Percentiles rank a stretch among this genome's conserved stretches.
Evolutionary conservation across 2,113 vertebrate genomes (phyloP).

Genomic region (Tenrec ecaudatus): DNA sequence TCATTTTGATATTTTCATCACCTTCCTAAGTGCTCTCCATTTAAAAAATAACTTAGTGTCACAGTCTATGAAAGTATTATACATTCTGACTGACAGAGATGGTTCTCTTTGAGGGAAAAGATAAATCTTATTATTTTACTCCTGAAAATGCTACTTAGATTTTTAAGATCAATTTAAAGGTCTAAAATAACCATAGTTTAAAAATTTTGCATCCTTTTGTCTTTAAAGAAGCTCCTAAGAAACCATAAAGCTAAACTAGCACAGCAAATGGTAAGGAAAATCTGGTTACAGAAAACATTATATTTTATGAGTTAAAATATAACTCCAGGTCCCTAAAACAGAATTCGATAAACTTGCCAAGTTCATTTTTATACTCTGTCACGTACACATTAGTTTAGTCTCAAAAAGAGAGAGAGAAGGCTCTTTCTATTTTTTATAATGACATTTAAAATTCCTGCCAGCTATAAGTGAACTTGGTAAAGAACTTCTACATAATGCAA

Average conservation of each 20-base stretch:
- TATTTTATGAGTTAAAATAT: slow-evolving; percentile 66
- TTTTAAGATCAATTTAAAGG: slow-evolving; percentile 38
- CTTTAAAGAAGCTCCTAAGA: slow-evolving; percentile 9
- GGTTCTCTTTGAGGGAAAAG: neutral
- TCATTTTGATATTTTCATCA: neutral
- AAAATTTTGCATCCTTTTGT: neutral
- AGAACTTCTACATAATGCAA: neutral
- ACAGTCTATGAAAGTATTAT: neutral
- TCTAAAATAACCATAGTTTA: neutral
- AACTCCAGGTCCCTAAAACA: slow-evolving; percentile 63
- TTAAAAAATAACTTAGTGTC: neutral
- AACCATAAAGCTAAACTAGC: slow-evolving; percentile 34
- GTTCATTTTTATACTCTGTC: slow-evolving; percentile 52
- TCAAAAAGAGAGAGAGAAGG: slow-evolving; percentile 44
- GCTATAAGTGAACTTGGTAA: slow-evolving; percentile 42
- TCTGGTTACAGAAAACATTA: slow-evolving; percentile 49
- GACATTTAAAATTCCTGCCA: slow-evolving; percentile 10
- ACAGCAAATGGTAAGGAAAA: slow-evolving; percentile 22
- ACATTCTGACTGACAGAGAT: neutral
- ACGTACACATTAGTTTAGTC: slow-evolving; percentile 15
- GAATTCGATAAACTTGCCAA: slow-evolving; percentile 47
- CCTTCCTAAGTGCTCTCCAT: neutral
- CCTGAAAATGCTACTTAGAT: neutral
- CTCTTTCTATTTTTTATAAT: neutral
- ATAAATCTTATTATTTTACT: neutral